Evolutionary conservation across 2,888 invertebrate genomes (phyloP).

Genomic region (Diaphora mendica): DNA sequence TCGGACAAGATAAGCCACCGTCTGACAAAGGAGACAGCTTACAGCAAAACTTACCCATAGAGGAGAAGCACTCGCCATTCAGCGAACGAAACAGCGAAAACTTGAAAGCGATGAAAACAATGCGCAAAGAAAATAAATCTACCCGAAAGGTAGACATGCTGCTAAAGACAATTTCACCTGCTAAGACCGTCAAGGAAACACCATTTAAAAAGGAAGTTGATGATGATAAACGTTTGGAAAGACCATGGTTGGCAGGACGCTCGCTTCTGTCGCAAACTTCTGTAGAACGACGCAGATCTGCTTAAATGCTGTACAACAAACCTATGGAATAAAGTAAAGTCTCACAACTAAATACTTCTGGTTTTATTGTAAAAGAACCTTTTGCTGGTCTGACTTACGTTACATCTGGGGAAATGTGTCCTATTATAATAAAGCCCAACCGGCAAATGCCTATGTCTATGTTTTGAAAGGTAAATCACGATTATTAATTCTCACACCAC

Average conservation of each 20-base stretch:
- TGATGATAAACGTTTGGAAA: not conserved
- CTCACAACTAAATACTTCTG: not conserved
- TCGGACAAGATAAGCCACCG: not conserved
- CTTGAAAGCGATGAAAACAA: not conserved
- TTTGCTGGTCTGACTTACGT: not conserved
- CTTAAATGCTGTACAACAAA: not conserved
- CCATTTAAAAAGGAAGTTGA: not conserved
- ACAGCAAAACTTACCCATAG: not conserved
- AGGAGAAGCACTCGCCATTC: not conserved
- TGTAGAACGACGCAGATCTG: slow-evolving; percentile 2
- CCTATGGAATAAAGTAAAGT: slow-evolving; percentile 11
- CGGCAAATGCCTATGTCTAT: not conserved
- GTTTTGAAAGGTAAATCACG: not conserved
- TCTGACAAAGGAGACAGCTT: slow-evolving; percentile 5
- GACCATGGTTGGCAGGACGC: slow-evolving; percentile 18
- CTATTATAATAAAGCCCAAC: not conserved
- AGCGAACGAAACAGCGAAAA: not conserved
- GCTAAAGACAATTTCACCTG: not conserved
- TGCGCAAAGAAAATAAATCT: not conserved
- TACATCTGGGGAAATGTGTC: not conserved
- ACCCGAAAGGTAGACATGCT: not conserved
- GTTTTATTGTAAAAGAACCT: slow-evolving; percentile 4
- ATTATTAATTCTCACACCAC: not conserved
- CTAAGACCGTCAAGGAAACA: not conserved
- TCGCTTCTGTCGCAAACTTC: slow-evolving; percentile 9